These are phyloP conservation scores for Bimastos eiseni DNA, from an alignment of 2,888 invertebrate species.

Conservation along the genomic window DNA sequence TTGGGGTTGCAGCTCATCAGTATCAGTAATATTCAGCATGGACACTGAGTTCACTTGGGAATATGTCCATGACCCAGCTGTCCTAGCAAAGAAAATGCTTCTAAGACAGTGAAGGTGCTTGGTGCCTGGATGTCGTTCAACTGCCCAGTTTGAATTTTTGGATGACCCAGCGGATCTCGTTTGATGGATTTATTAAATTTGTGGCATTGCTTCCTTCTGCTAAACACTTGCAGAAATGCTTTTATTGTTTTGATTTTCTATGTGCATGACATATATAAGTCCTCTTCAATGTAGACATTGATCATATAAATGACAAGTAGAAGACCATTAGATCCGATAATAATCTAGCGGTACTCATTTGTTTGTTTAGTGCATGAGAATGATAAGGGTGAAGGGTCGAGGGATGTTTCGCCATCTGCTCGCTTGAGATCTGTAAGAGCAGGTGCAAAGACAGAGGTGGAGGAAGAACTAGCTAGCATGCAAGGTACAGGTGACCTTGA, in stretches of 20 bases:
- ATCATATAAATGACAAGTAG: neutral
- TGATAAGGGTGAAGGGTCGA: neutral
- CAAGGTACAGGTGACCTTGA: conserved; percentile 49
- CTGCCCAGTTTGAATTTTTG: no score
- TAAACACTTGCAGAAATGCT: neutral
- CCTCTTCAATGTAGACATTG: neutral
- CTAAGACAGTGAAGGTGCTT: no score
- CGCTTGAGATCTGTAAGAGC: neutral
- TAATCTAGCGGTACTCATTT: neutral
- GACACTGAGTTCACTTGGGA: no score
- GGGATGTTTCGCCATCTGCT: neutral
- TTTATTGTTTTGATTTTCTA: no score
- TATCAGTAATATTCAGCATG: no score
- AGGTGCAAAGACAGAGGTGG: conserved; percentile 41
- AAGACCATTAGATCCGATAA: neutral
- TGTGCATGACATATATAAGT: neutral
- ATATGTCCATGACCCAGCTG: no score
- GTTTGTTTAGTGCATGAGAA: neutral
- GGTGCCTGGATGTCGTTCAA: no score
- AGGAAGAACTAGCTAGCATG: conserved; percentile 55
- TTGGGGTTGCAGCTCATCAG: no score
- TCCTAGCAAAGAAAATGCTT: no score
- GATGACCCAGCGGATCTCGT: neutral
- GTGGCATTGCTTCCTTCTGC: neutral
- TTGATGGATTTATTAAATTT: neutral